Evolutionary conservation across 2,797 vertebrate genomes (phyloP).

Genomic region (Argentina silus): DNA sequence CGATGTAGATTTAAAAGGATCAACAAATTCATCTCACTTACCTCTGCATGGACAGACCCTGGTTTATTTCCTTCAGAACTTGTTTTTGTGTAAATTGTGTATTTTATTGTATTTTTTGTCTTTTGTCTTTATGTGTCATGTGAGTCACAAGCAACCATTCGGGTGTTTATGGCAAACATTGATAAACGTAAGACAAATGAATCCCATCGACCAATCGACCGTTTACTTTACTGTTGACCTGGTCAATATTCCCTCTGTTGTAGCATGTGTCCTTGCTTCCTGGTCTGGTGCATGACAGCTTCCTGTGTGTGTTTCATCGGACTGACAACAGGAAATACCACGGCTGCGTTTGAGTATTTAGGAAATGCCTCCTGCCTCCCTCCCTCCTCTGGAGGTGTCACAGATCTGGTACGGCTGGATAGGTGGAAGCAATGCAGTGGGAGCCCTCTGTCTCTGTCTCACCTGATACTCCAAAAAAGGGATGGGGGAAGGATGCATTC

Average conservation of each 20-base stretch:
- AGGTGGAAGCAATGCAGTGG: no score
- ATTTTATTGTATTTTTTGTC: constrained; percentile 33
- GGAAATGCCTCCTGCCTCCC: no score
- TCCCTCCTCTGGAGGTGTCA: no score
- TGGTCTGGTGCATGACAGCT: no score
- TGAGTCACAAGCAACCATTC: constrained; percentile 65
- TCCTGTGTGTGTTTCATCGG: no score
- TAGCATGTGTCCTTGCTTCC: no score
- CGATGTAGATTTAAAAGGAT: background rate
- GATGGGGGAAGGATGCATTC: constrained; percentile 3
- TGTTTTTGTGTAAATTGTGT: constrained; percentile 56
- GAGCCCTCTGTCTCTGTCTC: no score
- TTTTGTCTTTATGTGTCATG: constrained; percentile 59
- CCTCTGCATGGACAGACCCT: background rate
- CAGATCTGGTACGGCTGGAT: no score
- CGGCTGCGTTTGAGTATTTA: no score
- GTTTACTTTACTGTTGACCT: constrained; percentile 40
- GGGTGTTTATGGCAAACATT: constrained; percentile 58
- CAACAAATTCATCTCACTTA: background rate
- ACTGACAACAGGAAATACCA: no score
- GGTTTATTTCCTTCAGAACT: constrained; percentile 44
- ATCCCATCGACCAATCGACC: background rate
- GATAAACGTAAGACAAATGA: constrained; percentile 61
- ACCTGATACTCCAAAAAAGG: no score
- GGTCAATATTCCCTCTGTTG: constrained; percentile 19